These are phyloP conservation scores for Lophochroa leadbeateri DNA, from an alignment of 2,113 vertebrate species.

Conservation along the genomic window DNA sequence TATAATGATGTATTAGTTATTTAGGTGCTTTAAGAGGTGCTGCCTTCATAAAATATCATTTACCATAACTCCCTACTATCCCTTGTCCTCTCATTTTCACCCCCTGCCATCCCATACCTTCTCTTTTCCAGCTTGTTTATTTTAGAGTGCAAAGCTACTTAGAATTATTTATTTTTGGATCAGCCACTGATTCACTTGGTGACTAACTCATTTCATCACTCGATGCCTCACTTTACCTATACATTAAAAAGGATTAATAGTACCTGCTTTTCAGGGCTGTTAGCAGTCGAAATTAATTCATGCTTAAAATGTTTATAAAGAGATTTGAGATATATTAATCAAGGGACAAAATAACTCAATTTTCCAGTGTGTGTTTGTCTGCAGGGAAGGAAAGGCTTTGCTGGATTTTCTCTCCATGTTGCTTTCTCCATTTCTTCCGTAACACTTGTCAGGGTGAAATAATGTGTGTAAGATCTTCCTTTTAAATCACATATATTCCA, in stretches of 20 bases:
- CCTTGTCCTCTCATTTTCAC: background rate
- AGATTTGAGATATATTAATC: conserved; percentile 34
- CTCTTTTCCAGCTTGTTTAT: conserved; percentile 32
- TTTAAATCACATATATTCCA: background rate
- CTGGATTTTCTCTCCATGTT: background rate
- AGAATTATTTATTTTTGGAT: conserved; percentile 64
- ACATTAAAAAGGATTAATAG: conserved; percentile 65
- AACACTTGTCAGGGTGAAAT: conserved; percentile 12
- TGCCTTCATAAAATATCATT: background rate
- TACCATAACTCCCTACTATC: background rate
- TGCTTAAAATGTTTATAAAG: conserved; percentile 54
- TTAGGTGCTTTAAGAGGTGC: background rate
- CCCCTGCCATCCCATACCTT: background rate
- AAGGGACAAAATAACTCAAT: background rate
- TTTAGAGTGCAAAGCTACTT: conserved; percentile 46
- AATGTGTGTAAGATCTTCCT: background rate
- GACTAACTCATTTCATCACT: conserved; percentile 60
- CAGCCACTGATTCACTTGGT: conserved; percentile 60
- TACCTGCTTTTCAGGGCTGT: conserved; percentile 49
- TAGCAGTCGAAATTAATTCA: conserved; percentile 50
- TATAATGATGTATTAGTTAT: background rate
- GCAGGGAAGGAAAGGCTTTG: background rate
- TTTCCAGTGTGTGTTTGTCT: background rate
- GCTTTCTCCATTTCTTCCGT: background rate
- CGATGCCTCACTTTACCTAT: conserved; percentile 55